These are phyloP conservation scores for Macrotis lagotis DNA, from an alignment of 2,113 vertebrate genomes.

Conservation along the genomic window DNA sequence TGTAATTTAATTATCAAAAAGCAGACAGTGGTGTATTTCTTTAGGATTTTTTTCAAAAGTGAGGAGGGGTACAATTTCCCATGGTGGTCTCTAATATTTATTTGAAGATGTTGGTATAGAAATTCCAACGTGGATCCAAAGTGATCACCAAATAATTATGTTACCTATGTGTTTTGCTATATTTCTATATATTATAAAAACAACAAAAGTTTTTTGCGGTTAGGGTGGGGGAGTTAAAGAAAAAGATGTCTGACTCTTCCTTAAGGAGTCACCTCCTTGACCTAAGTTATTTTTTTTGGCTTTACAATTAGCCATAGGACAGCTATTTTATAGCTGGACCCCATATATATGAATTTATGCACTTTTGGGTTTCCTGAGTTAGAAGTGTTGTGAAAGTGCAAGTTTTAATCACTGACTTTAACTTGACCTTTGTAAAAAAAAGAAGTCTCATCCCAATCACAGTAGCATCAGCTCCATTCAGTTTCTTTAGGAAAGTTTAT, in stretches of 20 bases:
- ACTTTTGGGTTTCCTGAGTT: conserved; percentile 21
- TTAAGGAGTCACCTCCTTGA: not conserved
- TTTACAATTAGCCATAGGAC: not conserved
- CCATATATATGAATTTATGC: conserved; percentile 3
- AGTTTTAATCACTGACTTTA: conserved; percentile 39
- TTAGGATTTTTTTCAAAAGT: conserved; percentile 12
- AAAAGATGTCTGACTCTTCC: not conserved
- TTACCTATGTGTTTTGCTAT: conserved; percentile 6
- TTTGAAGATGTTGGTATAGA: not conserved
- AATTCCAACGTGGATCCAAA: not conserved
- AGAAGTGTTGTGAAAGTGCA: not conserved
- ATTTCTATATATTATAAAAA: not conserved
- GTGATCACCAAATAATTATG: not conserved
- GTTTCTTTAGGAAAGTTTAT: conserved; percentile 16
- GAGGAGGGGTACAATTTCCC: not conserved
- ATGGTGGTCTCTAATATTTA: not conserved
- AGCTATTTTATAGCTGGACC: not conserved
- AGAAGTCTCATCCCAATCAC: conserved; percentile 9
- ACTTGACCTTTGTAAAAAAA: conserved; percentile 60
- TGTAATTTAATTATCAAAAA: conserved; percentile 57
- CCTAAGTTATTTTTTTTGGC: not conserved
- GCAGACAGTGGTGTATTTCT: conserved; percentile 51
- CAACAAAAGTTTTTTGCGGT: not conserved
- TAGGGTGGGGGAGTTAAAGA: not conserved
- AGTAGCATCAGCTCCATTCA: conserved; percentile 33